A percentile compares a stretch with the other conserved stretches of the same genome.
Conservation (phyloP, 2,888 invertebrate genomes). For the Tipula unca region DNA sequence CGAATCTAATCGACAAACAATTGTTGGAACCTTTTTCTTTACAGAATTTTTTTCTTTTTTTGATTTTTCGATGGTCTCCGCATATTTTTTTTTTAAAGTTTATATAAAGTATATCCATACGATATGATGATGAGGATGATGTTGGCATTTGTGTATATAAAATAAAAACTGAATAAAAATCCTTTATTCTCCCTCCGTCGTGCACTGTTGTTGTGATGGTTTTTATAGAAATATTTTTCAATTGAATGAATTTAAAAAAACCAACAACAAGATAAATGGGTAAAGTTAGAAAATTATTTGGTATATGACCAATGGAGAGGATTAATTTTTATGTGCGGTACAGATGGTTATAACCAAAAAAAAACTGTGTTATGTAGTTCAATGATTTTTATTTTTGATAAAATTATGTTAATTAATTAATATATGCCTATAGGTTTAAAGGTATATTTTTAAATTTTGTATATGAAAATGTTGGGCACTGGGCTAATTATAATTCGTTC, state of each 20-base stretch:
- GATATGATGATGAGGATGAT: background rate
- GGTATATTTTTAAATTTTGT: background rate
- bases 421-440: background rate
- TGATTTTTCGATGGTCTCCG: background rate
- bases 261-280: background rate
- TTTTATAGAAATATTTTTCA: constrained; percentile 8
- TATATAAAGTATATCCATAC: too few relatives aligned
- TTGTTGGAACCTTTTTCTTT: constrained; percentile 4
- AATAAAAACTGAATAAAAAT: background rate
- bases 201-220: background rate
- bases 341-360: background rate
- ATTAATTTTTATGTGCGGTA: background rate
- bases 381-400: background rate
- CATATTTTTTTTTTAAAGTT: too few relatives aligned
- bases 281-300: background rate
- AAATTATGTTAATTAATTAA: background rate
- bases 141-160: background rate
- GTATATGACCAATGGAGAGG: background rate
- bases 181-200: background rate
- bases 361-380: background rate
- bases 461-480: background rate
- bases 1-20: constrained; percentile 14
- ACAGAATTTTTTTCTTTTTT: background rate
- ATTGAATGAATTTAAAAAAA: background rate
- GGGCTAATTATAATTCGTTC: background rate